Evolutionary conservation across 2,113 vertebrate species (phyloP), one percentile per base, ranked within the genome.

Genomic region (Rhinolophus ferrumequinum): DNA sequence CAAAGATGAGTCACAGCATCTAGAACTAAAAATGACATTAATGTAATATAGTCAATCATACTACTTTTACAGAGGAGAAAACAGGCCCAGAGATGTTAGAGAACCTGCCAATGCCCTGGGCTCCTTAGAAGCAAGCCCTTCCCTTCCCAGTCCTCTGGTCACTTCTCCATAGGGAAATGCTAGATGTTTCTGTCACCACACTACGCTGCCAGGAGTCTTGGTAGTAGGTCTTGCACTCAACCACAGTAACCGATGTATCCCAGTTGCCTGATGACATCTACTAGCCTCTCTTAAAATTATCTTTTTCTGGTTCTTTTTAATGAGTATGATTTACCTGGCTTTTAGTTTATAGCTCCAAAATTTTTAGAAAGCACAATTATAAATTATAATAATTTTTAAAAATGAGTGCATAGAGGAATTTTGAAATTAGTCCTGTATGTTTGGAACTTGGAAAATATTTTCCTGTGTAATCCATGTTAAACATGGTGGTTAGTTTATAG

Each of bases 21-120:
- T 86, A 67, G 50, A 86, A 52, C 26, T 80, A n/a, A 95, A 94
- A 95, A 60, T 52, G 79, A 80, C 38, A 28, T 73, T 88, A 28
- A 56, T 35, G 16, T 58, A 22, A 85, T 54, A 69, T 77, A 41
- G 54, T 70, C 77, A 75, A 38, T 56, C 24, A 10, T 6, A 54
- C 15, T 16, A 70, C 19, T 56, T 84, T 79, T 54, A 41, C 3
- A 38, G 54, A 84, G 35, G 21, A 92, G 67, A 88, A 72, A 15
- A 81, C 11, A 70, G 75, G 21, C 15, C 88, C 62, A 26, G 69
- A 62, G 52, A 28, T n/a, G 14, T 33, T 83, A 75, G 60, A 77
- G 52, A 35, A 50, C 7, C 8, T 73, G 47, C 30, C 22, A 35
- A 13, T 79, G 38, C 14, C 22, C 22, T 54, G 24, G 58, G 26